Base-by-base conservation (phyloP, 2,113 vertebrate genomes). In the Gracilinanus agilis region DNA sequence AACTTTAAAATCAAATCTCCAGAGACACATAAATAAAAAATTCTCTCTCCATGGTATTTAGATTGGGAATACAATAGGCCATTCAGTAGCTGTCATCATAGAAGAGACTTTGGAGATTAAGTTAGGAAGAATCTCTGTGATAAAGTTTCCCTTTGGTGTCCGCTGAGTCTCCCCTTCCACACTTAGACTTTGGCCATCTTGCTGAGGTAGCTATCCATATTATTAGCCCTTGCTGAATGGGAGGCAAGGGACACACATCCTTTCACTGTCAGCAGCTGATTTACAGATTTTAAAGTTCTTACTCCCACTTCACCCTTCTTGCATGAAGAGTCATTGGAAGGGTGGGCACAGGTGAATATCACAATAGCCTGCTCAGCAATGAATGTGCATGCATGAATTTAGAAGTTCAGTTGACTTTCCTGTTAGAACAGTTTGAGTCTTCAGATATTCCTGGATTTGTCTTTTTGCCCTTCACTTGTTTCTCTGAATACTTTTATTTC, bases 321-420 rank as follows among this genome's bases (percentile, higher is more conserved):
- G 12, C 89, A 53, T 90, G 49, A 90, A n/a, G 0, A 90, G 44
- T 90, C 44, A 49, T 53, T 49, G 89, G 67, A 83, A 83, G 67
- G n/a, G 6, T 83, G 67, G n/a, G 67, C 67, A 40, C 67, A 40
- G n/a, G n/a, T 83, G 67, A 83, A 7, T 40, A 83, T 83, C n/a
- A 40, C 89, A 90, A 90, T 90, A 53, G 49, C 24, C 44, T 53
- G 24, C 89, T 90, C 9, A 90, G 89, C 89, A 53, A 53, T 53
- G 49, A 83, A 83, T 83, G 67, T 83, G n/a, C 19, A 90, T 53
- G 89, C 49, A 53, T 90, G 89, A 90, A 90, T 53, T 90, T 90
- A 90, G 44, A 53, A 53, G 89, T 53, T 83, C 27, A 49, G 44
- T 90, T 44, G 44, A 90, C 89, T 90, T 90, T 90, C 27, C 24